Conservation (phyloP, 1,140 invertebrate species). For the Batillaria attramentaria region DNA sequence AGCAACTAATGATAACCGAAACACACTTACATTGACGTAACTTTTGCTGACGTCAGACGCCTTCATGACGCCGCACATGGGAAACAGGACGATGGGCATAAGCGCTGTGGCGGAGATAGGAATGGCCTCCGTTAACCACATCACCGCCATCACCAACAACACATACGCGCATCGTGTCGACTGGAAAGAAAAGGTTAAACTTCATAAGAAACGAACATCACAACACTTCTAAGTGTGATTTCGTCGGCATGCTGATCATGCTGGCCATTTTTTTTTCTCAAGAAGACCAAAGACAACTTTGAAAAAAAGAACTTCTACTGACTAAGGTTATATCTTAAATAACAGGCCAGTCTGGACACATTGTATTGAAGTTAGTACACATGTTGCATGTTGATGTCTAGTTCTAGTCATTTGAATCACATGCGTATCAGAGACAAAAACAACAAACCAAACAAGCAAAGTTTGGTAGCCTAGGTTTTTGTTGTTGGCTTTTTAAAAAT, state of each 20-base stretch:
- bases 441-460: too few relatives aligned
- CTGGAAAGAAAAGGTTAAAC: conserved; percentile 33
- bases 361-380: too few relatives aligned
- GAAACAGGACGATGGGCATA: conserved; percentile 86
- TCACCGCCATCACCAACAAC: conserved; percentile 85
- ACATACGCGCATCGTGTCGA: conserved; percentile 80
- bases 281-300: background rate
- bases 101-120: conserved; percentile 87
- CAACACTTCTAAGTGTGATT: background rate
- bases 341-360: background rate
- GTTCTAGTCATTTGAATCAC: too few relatives aligned
- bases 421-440: too few relatives aligned
- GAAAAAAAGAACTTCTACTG: background rate
- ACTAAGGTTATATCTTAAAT: background rate
- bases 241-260: background rate
- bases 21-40: conserved; percentile 43
- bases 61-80: conserved; percentile 71
- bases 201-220: too few relatives aligned
- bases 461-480: too few relatives aligned
- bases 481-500: too few relatives aligned
- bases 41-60: conserved; percentile 56
- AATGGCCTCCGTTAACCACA: conserved; percentile 88
- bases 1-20: background rate
- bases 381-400: too few relatives aligned
- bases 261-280: background rate